Evolutionary conservation across 2,888 invertebrate species (phyloP).

Genomic region (Pseudococcus jackbeardsleyi): DNA sequence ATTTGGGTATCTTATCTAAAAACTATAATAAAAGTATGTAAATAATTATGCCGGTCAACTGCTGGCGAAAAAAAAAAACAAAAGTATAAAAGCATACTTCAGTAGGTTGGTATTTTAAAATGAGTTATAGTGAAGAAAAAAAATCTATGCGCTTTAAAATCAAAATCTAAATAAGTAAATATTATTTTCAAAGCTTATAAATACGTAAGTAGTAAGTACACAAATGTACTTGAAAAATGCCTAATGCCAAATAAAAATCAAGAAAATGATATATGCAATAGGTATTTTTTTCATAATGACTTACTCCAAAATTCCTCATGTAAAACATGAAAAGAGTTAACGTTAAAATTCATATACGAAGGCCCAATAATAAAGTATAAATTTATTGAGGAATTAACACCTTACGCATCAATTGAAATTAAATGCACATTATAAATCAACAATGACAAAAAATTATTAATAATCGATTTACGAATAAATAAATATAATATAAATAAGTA

Average conservation of each 20-base stretch:
- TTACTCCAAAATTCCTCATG: conserved; percentile 15
- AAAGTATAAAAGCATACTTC: not conserved
- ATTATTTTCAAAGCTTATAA: not conserved
- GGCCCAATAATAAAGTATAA: conserved; percentile 61
- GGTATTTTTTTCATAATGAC: not conserved
- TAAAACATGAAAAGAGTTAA: conserved; percentile 34
- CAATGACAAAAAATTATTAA: conserved; percentile 58
- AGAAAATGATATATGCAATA: not conserved
- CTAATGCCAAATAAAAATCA: too few relatives aligned
- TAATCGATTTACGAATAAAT: conserved; percentile 20
- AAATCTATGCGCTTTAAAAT: not conserved
- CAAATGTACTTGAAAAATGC: too few relatives aligned
- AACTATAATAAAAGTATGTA: not conserved
- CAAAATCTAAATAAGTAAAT: not conserved
- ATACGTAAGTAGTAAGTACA: not conserved
- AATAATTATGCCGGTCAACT: too few relatives aligned
- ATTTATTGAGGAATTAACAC: conserved; percentile 62
- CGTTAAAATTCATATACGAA: not conserved
- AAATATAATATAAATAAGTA: conserved; percentile 47
- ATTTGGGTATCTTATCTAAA: not conserved
- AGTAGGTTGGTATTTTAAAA: too few relatives aligned
- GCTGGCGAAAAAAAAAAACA: not conserved
- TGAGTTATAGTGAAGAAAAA: not conserved
- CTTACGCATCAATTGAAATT: conserved; percentile 55
- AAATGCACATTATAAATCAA: conserved; percentile 64